Base-by-base conservation (phyloP, 2,797 vertebrate species). In the Cryptoblepharus egeriae region DNA sequence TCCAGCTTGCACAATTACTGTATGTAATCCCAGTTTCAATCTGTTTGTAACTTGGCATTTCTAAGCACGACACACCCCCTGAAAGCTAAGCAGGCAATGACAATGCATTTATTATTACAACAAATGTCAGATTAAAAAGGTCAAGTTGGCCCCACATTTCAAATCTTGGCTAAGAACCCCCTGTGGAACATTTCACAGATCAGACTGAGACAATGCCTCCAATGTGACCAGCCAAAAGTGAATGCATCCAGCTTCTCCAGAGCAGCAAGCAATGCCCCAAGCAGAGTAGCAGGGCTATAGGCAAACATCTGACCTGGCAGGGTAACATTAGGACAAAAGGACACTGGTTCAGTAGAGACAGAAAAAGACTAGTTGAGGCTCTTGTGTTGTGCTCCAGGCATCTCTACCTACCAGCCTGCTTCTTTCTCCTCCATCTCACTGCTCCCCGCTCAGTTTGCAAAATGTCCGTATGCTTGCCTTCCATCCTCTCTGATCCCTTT, bases 201-300 rank as follows among this genome's bases (percentile, higher is more conserved):
- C 22, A 18, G 79, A 64, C 39, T 88, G 24, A 79, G 30, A 79
- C 78, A 85, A 84, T 30, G 39, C 15, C 78, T 77, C 64, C 87
- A 39, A 4, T 67, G 15, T 32, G 28, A 20, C 30, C 64, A 67
- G 30, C 35, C 65, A 68, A 39, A 37, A 37, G 32, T 68, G 35
- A 68, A 24, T 22, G 22, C 18, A 24, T 15, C 64, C 16, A n/a
- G n/a, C n/a, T n/a, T n/a, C n/a, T n/a, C n/a, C n/a, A n/a, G n/a
- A n/a, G n/a, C n/a, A 68, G 3, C 35, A 67, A 67, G 30, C 18
- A 35, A 37, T 68, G 9, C 32, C 37, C 65, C 32, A 22, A 24
- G 35, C 8, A 39, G 35, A 68, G 22, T 39, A 68, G 35, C 15
- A 35, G 32, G 65, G 20, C 52, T 55, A 12, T 20, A 12, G 37